These are phyloP conservation scores for Heliothis virescens DNA, from an alignment of 1,140 invertebrate species.

Conservation along the genomic window DNA sequence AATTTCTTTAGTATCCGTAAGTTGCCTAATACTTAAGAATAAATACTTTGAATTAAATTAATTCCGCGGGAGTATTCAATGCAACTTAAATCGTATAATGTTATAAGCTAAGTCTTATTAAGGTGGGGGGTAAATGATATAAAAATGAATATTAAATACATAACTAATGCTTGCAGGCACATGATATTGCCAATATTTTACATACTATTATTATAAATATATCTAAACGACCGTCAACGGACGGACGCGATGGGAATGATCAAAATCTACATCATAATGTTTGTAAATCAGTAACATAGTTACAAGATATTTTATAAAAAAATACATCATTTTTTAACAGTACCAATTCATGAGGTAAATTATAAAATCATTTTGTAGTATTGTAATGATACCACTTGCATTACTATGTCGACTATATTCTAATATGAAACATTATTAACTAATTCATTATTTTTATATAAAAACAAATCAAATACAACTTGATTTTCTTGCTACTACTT, in stretches of 20 bases:
- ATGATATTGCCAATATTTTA: neutral
- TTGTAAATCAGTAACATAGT: neutral
- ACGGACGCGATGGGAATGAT: neutral
- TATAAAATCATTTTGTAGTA: neutral
- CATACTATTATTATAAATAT: neutral
- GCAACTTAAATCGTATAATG: neutral
- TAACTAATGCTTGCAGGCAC: neutral
- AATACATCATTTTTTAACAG: neutral
- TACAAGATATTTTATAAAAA: slow-evolving; percentile 8
- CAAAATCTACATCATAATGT: neutral
- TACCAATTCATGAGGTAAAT: slow-evolving; percentile 10
- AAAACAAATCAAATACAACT: slow-evolving; percentile 18
- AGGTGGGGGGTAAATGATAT: neutral
- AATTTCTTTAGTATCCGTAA: neutral
- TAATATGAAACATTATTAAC: neutral
- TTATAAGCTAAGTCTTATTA: slow-evolving; percentile 17
- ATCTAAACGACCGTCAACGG: neutral
- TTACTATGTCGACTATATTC: neutral
- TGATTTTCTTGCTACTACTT: slow-evolving; percentile 8
- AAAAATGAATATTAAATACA: neutral
- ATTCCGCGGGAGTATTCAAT: slow-evolving; percentile 6
- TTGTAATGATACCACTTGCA: neutral
- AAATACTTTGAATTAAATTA: slow-evolving; percentile 17
- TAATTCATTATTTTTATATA: neutral
- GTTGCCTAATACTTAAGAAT: neutral